Evolutionary conservation across 2,797 vertebrate species (phyloP).

Genomic region (Hemitrygon akajei): DNA sequence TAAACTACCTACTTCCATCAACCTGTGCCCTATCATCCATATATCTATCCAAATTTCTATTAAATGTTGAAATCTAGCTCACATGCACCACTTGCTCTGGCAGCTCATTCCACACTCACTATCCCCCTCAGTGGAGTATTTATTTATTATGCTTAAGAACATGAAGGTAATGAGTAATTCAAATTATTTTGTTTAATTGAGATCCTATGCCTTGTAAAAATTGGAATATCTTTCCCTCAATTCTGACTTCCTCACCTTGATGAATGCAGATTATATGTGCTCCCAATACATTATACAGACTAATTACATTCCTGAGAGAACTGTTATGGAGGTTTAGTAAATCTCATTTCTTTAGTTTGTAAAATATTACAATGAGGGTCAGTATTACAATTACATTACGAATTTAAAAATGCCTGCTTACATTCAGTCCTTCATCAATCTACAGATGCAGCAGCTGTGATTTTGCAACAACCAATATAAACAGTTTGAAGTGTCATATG

Average conservation of each 20-base stretch:
- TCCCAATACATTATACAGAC: background rate
- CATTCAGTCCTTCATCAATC: conserved; percentile 46
- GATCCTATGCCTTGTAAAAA: background rate
- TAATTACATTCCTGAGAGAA: background rate
- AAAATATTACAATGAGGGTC: background rate
- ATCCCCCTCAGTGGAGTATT: too few species aligned
- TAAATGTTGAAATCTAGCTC: too few species aligned
- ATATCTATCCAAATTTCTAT: too few species aligned
- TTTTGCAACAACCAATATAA: conserved; percentile 81
- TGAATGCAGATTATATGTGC: background rate
- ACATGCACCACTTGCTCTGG: too few species aligned
- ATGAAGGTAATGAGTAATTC: background rate
- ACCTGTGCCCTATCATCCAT: too few species aligned
- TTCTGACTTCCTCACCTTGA: background rate
- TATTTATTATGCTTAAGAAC: background rate
- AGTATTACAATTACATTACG: background rate
- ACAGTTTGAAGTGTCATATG: conserved; percentile 82
- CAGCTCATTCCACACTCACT: too few species aligned
- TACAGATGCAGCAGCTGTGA: conserved; percentile 73
- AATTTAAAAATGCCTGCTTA: conserved; percentile 27
- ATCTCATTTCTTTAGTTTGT: background rate
- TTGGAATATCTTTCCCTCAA: background rate
- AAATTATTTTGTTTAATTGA: background rate
- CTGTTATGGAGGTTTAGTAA: background rate
- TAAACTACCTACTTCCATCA: too few species aligned